phyloP scores from a whole-genome alignment of 2,113 vertebrate species.

The Tachysurus vachellii region DNA sequence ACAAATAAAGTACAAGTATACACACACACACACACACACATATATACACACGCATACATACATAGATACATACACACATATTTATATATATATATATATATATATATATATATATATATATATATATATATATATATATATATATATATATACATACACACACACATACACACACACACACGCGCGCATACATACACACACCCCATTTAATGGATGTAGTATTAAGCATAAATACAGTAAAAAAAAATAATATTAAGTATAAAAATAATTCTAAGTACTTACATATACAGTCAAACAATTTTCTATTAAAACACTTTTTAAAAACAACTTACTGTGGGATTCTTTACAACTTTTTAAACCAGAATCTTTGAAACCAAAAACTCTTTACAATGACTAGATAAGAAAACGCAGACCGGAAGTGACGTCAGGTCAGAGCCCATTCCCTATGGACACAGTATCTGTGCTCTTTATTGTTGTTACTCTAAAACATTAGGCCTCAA shows the following conservation, averaged over 20 bases:
- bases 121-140: too few species aligned
- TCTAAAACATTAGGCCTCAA: conserved; percentile 21
- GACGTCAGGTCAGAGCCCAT: not conserved
- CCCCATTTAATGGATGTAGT: too few species aligned
- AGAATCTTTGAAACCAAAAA: not conserved
- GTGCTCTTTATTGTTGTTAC: not conserved
- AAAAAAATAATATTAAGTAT: too few species aligned
- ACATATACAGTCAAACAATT: not conserved
- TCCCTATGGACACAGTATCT: conserved; percentile 20
- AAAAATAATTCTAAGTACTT: too few species aligned
- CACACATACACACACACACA: not conserved
- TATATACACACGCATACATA: not conserved
- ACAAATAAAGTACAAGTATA: too few species aligned
- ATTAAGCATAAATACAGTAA: not conserved
- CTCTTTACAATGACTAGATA: not conserved
- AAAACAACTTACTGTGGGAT: not conserved
- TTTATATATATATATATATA: too few species aligned
- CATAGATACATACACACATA: too few species aligned
- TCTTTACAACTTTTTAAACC: not conserved
- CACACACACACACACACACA: too few species aligned
- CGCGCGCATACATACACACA: too few species aligned
- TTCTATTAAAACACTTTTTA: not conserved
- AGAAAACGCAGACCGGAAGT: conserved; percentile 4
- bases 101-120: too few species aligned
- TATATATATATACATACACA: too few species aligned